phyloP scores from a whole-genome alignment of 37 sponge, comb jelly and placozoan genomes.

The Petrosia ficiformis region DNA sequence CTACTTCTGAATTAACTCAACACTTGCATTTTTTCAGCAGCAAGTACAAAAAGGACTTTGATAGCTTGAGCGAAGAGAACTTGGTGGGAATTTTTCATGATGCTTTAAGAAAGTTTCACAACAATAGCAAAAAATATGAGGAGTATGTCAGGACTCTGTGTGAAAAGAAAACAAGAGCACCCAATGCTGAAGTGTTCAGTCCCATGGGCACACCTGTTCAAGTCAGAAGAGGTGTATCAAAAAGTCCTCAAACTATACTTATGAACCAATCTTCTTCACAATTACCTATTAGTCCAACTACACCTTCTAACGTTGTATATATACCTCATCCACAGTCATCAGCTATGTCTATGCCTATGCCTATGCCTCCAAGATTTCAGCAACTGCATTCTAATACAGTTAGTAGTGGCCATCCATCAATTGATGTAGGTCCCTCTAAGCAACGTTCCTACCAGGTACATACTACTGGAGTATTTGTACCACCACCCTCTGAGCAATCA shows the following conservation, averaged over 20 bases:
- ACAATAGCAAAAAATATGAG: slow-evolving; percentile 36
- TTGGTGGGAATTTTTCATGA: slow-evolving; percentile 57
- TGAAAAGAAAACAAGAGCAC: not conserved
- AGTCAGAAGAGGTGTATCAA: not conserved
- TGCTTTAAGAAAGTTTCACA: slow-evolving; percentile 58
- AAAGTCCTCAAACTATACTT: not conserved
- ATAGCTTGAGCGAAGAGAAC: slow-evolving; percentile 14
- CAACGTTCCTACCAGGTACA: not conserved
- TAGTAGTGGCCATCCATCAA: not conserved
- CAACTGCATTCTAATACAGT: not conserved
- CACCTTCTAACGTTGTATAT: not conserved
- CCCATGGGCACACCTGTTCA: not conserved
- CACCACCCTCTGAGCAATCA: not conserved
- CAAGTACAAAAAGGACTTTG: slow-evolving; percentile 35
- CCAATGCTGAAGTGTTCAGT: slow-evolving; percentile 29
- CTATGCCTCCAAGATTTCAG: not conserved
- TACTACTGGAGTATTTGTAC: slow-evolving; percentile 6
- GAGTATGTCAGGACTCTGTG: not conserved
- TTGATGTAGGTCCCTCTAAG: not conserved
- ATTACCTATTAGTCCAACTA: not conserved
- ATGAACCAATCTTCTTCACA: not conserved
- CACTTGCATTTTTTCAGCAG: slow-evolving; percentile 10
- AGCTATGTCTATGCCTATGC: not conserved
- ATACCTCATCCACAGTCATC: not conserved
- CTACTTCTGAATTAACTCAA: not conserved